phyloP scores from a whole-genome alignment of 2,888 invertebrate species.

The Nineta flava region DNA sequence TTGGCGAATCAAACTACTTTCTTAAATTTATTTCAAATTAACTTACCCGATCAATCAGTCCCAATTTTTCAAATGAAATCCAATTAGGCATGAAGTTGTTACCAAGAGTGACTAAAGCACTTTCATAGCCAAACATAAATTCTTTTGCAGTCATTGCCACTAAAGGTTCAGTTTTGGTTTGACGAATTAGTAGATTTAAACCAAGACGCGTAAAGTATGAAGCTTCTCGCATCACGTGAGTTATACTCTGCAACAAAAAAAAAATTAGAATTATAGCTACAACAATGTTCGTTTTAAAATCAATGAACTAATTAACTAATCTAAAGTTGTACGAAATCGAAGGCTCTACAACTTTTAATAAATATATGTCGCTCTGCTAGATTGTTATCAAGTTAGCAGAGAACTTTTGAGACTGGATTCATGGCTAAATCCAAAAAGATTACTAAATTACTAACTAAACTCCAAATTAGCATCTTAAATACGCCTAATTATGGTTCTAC shows the following conservation, averaged over 20 bases:
- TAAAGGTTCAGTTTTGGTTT: conserved; percentile 53
- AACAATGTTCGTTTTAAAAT: background rate
- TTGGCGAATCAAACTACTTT: no score
- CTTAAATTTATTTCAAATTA: conserved; percentile 32
- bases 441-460: no score
- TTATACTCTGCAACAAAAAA: conserved; percentile 51
- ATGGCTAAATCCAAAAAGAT: no score
- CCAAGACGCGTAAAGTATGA: conserved; percentile 48
- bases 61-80: conserved; percentile 76
- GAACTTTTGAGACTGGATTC: no score
- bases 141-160: conserved; percentile 68
- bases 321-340: no score
- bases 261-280: no score
- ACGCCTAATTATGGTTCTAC: no score
- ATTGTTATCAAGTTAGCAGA: no score
- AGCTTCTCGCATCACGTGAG: conserved; percentile 53
- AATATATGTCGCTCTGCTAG: no score
- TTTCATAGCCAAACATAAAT: conserved; percentile 79
- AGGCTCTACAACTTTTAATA: no score
- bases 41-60: conserved; percentile 73
- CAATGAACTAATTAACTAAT: no score
- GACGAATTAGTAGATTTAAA: conserved; percentile 50
- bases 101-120: conserved; percentile 66
- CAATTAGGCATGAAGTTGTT: conserved; percentile 69
- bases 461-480: no score